These are phyloP conservation scores for Philonicus albiceps DNA, from an alignment of 2,888 invertebrate species.

Conservation along the genomic window DNA sequence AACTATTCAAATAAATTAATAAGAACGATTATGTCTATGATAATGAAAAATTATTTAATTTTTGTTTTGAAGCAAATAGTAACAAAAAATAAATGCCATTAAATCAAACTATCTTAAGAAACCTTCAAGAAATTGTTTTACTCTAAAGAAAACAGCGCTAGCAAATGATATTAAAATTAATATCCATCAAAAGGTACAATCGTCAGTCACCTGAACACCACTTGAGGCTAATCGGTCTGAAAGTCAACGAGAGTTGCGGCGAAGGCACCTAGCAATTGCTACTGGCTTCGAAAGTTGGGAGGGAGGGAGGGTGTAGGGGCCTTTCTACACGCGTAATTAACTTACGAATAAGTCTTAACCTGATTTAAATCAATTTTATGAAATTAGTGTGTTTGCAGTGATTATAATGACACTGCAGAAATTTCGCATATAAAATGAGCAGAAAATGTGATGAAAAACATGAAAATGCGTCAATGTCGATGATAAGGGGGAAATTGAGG, in stretches of 20 bases:
- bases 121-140: not conserved
- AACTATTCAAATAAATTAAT: too few relatives aligned
- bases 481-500: not conserved
- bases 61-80: not conserved
- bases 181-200: not conserved
- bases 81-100: not conserved
- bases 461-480: not conserved
- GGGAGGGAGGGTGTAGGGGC: not conserved
- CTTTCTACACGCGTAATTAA: not conserved
- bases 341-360: constrained; percentile 3
- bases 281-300: not conserved
- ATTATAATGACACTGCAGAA: not conserved
- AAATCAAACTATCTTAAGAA: not conserved
- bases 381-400: not conserved
- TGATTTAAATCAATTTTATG: constrained; percentile 8
- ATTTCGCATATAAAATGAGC: not conserved
- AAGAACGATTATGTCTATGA: too few relatives aligned
- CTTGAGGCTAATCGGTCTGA: not conserved
- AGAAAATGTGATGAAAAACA: not conserved
- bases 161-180: not conserved
- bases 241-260: not conserved
- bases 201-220: not conserved
- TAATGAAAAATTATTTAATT: too few relatives aligned
- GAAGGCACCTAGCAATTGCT: not conserved
- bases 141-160: not conserved